Percentiles rank a stretch among this genome's conserved stretches.
These are phyloP conservation scores for Tragelaphus buxtoni DNA, from an alignment of 2,113 vertebrate genomes.

Conservation along the genomic window DNA sequence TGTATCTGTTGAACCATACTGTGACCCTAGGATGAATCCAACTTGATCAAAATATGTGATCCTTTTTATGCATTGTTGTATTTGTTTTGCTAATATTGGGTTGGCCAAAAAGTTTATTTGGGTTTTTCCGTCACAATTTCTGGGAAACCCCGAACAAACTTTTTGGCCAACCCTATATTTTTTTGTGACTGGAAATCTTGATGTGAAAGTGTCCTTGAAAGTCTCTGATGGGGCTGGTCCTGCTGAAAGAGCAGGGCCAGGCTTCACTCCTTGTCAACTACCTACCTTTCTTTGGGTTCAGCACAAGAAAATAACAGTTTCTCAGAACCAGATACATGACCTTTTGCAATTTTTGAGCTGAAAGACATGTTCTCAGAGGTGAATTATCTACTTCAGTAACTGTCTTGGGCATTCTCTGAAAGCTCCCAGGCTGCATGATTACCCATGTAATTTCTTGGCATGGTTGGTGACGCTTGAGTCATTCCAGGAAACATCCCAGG, in stretches of 20 bases:
- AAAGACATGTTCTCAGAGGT: not conserved
- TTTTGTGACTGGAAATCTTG: not conserved
- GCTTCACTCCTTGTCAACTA: not conserved
- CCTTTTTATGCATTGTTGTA: not conserved
- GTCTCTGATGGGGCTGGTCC: not conserved
- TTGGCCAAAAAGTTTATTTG: not conserved
- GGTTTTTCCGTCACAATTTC: not conserved
- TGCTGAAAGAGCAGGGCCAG: not conserved
- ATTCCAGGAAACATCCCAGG: conserved; percentile 12
- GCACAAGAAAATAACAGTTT: not conserved
- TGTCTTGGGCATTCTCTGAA: not conserved
- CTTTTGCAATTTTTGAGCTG: not conserved
- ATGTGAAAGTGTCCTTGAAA: not conserved
- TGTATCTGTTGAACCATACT: not conserved
- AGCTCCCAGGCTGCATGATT: not conserved
- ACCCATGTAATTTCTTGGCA: conserved; percentile 48
- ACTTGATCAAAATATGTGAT: not conserved
- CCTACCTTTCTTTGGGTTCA: not conserved
- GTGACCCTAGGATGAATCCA: not conserved
- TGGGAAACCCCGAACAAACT: not conserved
- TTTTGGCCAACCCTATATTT: not conserved
- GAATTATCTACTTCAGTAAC: conserved; percentile 11
- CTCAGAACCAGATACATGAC: not conserved
- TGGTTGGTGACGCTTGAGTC: conserved; percentile 11
- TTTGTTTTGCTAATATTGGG: not conserved